Conservation (phyloP, 1,140 invertebrate species). For the Orchestia grillus region DNA sequence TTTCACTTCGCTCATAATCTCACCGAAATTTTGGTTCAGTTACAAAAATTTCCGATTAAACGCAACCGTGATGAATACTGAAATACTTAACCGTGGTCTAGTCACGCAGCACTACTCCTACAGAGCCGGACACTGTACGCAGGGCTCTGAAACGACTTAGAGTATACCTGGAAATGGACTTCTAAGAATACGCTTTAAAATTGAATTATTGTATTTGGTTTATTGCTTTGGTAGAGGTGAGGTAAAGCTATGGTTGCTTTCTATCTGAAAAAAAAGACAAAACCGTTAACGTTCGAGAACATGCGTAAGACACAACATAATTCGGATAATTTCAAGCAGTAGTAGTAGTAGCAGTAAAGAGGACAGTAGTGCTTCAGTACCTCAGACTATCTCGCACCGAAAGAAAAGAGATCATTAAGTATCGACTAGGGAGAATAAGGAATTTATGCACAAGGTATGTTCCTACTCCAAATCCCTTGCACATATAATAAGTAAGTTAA, state of each 20-base stretch:
- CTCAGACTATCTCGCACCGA: too few relatives aligned
- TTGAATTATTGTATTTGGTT: background rate
- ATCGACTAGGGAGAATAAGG: too few relatives aligned
- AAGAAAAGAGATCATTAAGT: too few relatives aligned
- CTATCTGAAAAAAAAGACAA: background rate
- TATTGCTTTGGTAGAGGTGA: background rate
- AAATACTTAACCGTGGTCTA: background rate
- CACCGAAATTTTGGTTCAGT: background rate
- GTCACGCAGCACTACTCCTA: background rate
- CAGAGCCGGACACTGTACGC: background rate
- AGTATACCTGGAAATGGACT: background rate
- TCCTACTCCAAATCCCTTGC: too few relatives aligned
- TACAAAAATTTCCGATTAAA: background rate
- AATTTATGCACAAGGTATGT: too few relatives aligned
- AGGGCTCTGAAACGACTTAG: background rate
- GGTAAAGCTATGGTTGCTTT: constrained; percentile 10
- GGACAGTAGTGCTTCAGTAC: too few relatives aligned
- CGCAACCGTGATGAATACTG: background rate
- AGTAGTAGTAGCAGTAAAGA: too few relatives aligned
- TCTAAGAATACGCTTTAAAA: background rate
- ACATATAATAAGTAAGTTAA: too few relatives aligned
- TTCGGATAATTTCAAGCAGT: background rate
- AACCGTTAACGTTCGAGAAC: too few relatives aligned
- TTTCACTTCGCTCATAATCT: background rate
- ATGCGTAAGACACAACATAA: background rate